Conservation (phyloP, 1,140 invertebrate genomes). For the Temnothorax longispinosus region DNA sequence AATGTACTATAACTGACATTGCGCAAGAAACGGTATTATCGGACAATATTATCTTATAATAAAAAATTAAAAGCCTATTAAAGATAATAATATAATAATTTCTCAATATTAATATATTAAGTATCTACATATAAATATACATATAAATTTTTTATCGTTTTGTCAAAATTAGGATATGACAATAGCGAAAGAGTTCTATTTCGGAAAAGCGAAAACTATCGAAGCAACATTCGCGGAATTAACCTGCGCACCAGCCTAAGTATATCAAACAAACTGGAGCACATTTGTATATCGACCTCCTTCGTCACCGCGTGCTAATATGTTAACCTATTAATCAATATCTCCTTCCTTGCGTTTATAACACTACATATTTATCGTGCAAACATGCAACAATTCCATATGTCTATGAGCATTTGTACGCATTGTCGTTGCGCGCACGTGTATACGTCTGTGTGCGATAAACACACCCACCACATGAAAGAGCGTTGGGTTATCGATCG, state of each 20-base stretch:
- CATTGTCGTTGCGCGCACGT: neutral
- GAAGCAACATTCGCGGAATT: neutral
- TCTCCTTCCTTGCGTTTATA: constrained; percentile 58
- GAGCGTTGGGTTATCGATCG: constrained; percentile 64
- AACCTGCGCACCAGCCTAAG: neutral
- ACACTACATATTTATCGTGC: constrained; percentile 30
- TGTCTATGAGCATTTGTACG: constrained; percentile 32
- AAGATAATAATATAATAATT: neutral
- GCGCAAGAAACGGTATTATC: neutral
- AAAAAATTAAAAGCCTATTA: neutral
- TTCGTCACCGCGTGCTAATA: constrained; percentile 34
- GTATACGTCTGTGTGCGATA: neutral
- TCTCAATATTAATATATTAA: neutral
- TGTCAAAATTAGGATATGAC: neutral
- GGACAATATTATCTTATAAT: neutral
- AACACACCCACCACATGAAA: constrained; percentile 30
- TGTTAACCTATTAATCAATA: constrained; percentile 57
- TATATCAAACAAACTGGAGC: constrained; percentile 16
- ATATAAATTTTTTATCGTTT: neutral
- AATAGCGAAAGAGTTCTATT: neutral
- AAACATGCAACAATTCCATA: constrained; percentile 64
- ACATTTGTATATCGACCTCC: constrained; percentile 8
- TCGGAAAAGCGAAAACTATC: neutral
- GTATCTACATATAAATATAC: neutral
- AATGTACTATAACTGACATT: neutral